Base-by-base conservation (phyloP, 2,113 vertebrate genomes). In the Halcyon senegalensis region DNA sequence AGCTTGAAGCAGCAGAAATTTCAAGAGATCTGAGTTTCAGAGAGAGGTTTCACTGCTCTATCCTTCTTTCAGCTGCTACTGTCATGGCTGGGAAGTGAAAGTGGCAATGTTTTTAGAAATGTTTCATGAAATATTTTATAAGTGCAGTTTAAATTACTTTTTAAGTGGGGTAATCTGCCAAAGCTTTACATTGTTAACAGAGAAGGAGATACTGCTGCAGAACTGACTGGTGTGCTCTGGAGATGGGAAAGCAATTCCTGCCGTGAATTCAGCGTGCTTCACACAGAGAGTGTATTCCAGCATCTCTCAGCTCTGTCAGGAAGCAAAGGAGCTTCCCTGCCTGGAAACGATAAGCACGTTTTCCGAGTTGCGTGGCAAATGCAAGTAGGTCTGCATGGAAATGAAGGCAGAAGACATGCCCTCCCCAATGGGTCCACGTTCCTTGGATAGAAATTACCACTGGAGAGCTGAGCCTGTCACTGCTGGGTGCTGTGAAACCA, bases 1-100 rank as follows among this genome's bases (percentile, higher is more conserved):
- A 96, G 94, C 85, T 97, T 97, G 96, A 95, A 96, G 94, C 93
- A 95, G 95, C 91, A 96, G 90, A 96, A 92, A 92, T 97, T 97
- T 94, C 93, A 96, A 90, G 87, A 92, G 89, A 93, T 96, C 94
- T 96, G 85, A 95, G 83, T 97, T 95, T 86, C 81, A 83, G 91
- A 63, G 62, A 46, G 72, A 88, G 87, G 59, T 88, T 95, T 96
- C 82, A 44, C 59, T 77, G 75, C 70, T 28, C 66, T 50, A 25
- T 70, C n/a, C 56, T 88, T 41, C 93, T 97, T 96, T 97, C 94
- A 97, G 53, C 86, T 68, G 84, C 81, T 87, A 19, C 96, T 97
- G 93, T 97, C 95, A 87, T 41, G 86, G 76, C 59, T 89, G 85
- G 66, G 92, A 88, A 97, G 70, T 59, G 93, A 79, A 95, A 77